A percentile compares a stretch with the other conserved stretches of the same genome.
Evolutionary conservation across 1,140 invertebrate genomes (phyloP).

Genomic region (Lasaia peninsularis): DNA sequence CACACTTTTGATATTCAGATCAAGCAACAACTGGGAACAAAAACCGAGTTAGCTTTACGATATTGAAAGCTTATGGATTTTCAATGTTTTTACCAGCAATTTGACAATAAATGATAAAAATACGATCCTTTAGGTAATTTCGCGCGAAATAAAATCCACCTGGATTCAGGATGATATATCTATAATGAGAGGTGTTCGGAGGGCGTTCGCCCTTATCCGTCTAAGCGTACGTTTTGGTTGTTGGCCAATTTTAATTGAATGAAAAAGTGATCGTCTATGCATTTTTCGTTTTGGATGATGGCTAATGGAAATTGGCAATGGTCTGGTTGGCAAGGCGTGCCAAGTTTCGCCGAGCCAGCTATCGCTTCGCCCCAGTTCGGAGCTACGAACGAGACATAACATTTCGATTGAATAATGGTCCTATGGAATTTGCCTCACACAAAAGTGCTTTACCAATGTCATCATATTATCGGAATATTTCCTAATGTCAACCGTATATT

Average conservation of each 20-base stretch:
- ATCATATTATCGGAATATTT: slow-evolving; percentile 5
- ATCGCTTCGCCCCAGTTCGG: slow-evolving; percentile 66
- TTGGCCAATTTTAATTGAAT: slow-evolving; percentile 76
- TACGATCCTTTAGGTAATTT: slow-evolving; percentile 25
- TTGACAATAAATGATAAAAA: slow-evolving; percentile 44
- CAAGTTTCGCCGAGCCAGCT: slow-evolving; percentile 73
- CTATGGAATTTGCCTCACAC: slow-evolving; percentile 44
- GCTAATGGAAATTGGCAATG: slow-evolving; percentile 77
- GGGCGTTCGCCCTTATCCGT: slow-evolving; percentile 37
- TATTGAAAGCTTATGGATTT: slow-evolving; percentile 77
- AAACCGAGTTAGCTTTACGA: slow-evolving; percentile 68
- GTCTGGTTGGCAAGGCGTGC: slow-evolving; percentile 62
- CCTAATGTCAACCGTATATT: neutral
- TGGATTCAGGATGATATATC: slow-evolving; percentile 29
- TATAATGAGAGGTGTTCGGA: slow-evolving; percentile 35
- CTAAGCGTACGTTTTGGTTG: slow-evolving; percentile 63
- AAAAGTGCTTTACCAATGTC: slow-evolving; percentile 9
- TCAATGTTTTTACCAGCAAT: slow-evolving; percentile 64
- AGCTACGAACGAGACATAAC: slow-evolving; percentile 64
- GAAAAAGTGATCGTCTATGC: slow-evolving; percentile 76
- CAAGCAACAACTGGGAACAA: slow-evolving; percentile 64
- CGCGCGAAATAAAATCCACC: slow-evolving; percentile 30
- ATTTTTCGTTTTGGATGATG: slow-evolving; percentile 76
- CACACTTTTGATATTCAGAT: slow-evolving; percentile 77
- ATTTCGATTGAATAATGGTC: slow-evolving; percentile 72